Evolutionary conservation across 2,113 vertebrate species (phyloP).

Genomic region (Abramis brama): DNA sequence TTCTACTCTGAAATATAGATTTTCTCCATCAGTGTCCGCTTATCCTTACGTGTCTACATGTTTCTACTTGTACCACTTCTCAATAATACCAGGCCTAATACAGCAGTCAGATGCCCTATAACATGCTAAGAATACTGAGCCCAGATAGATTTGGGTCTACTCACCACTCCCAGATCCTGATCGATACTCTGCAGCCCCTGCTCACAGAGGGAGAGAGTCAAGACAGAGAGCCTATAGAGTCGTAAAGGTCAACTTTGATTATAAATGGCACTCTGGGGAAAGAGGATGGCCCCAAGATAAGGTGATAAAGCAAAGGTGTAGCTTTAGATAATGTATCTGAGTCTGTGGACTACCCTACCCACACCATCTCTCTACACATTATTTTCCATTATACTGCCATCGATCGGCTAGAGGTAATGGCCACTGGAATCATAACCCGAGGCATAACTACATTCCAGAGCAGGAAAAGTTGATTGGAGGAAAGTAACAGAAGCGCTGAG

Average conservation of each 20-base stretch:
- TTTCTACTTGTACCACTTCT: slow-evolving; percentile 18
- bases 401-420: slow-evolving; percentile 62
- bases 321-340: slow-evolving; percentile 47
- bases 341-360: slow-evolving; percentile 26
- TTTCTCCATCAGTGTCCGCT: not conserved
- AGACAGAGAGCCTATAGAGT: slow-evolving; percentile 68
- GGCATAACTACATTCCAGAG: slow-evolving; percentile 17
- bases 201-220: slow-evolving; percentile 58
- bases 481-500: slow-evolving; percentile 13
- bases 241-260: slow-evolving; percentile 65
- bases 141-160: slow-evolving; percentile 25
- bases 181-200: slow-evolving; percentile 66
- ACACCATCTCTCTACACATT: slow-evolving; percentile 64
- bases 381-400: slow-evolving; percentile 69
- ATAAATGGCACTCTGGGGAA: slow-evolving; percentile 67
- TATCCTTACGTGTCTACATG: not conserved
- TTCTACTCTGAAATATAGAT: not conserved
- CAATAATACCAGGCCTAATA: slow-evolving; percentile 14
- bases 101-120: slow-evolving; percentile 20
- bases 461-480: not conserved
- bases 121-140: not conserved
- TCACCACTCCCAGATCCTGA: slow-evolving; percentile 52
- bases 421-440: slow-evolving; percentile 60
- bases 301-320: slow-evolving; percentile 60
- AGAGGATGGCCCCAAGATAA: slow-evolving; percentile 58